Evolutionary conservation across 1,140 invertebrate genomes (phyloP).

Genomic region (Neotoxoptera formosana): DNA sequence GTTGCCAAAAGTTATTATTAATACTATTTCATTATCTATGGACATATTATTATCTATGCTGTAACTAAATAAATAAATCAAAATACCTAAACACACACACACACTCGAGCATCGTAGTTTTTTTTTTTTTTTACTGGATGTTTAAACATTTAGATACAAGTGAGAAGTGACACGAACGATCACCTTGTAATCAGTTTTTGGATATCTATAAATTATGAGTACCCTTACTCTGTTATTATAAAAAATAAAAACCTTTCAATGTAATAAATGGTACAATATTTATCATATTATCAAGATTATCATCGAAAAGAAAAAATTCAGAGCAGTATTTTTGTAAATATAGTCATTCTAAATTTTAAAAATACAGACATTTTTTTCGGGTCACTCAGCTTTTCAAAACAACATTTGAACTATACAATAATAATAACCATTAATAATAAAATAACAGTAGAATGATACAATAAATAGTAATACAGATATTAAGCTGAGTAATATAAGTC

Average conservation of each 20-base stretch:
- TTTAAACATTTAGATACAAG: background rate
- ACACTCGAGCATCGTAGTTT: background rate
- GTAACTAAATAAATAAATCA: background rate
- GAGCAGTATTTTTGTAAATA: no score
- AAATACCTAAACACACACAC: background rate
- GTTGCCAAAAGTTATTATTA: background rate
- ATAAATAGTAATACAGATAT: background rate
- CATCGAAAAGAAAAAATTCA: background rate
- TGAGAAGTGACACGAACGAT: background rate
- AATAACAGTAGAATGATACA: background rate
- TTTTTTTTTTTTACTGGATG: background rate
- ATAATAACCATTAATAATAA: no score
- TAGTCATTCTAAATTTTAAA: background rate
- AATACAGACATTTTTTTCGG: background rate
- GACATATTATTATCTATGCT: background rate
- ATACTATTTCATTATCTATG: slow-evolving; percentile 7
- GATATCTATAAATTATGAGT: background rate
- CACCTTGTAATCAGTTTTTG: background rate
- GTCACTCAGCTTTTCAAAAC: background rate
- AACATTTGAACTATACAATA: background rate
- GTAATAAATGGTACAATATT: background rate
- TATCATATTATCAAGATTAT: background rate
- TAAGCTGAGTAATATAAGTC: no score
- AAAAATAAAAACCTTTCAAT: background rate
- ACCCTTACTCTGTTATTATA: background rate